Base-by-base conservation (phyloP, 2,888 invertebrate genomes). In the Odiellus spinosus region DNA sequence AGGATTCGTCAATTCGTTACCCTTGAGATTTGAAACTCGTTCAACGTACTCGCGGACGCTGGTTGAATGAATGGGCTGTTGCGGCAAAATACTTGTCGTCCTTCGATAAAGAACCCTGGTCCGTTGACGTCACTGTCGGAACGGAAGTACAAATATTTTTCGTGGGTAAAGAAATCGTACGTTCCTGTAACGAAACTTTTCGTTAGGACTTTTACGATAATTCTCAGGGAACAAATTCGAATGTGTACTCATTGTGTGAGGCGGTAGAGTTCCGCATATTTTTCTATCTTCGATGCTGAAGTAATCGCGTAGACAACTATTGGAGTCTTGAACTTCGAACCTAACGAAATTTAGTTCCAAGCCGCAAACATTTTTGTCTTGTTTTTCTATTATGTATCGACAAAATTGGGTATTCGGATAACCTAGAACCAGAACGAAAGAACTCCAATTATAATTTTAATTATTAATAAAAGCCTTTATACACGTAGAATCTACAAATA, bases 221-320 rank as follows among this genome's bases (percentile, higher is more conserved):
- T 1, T 1, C 1, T 12, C 34, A 11, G 11, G n/a, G 34, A 34
- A 34, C n/a, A 1, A 12, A 34, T 34, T 34, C n/a, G 34, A 11
- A n/a, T n/a, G 11, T 34, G 11, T 12, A 55, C 53, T 42, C 12
- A 52, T 49, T 12, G 52, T 50, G 40, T 52, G 46, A 17, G 52
- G 51, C 10, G 51, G 50, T 35, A 56, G 33, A 11, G 53, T 54
- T 2, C 59, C 59, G 42, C 59, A 59, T 34, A 58, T 49, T 40
- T 55, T 52, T 19, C 55, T 56, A 26, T 52, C 52, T 18, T 53
- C 55, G 18, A 59, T 49, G 40, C 55, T 54, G 17, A 59, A 46
- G 42, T 59, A 59, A 40, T 59, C 59, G 42, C 52, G 56, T 33
- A 56, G 55, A 49, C 59, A 59, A 8, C 57, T 52, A 19, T 53